A percentile compares a stretch with the other conserved stretches of the same genome.
phyloP scores from a whole-genome alignment of 2,888 invertebrate species.

The Eretmocerus hayati region DNA sequence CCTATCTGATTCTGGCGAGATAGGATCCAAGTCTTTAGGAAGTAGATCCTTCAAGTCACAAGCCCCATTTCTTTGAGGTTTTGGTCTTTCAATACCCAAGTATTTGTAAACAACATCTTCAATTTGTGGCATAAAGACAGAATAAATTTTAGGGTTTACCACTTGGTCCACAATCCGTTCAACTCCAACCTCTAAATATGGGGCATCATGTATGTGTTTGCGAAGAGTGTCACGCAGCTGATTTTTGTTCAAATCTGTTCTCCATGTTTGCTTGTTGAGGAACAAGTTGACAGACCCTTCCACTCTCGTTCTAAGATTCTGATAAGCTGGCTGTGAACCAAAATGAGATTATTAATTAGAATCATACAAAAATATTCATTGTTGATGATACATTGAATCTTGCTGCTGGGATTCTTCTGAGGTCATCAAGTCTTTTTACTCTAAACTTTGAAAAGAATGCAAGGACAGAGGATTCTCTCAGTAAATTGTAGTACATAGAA shows the following conservation, averaged over 20 bases:
- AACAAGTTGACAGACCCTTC: constrained; percentile 82
- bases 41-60: constrained; percentile 54
- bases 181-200: constrained; percentile 83
- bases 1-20: constrained; percentile 72
- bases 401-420: no score
- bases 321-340: constrained; percentile 72
- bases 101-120: constrained; percentile 85
- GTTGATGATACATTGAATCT: no score
- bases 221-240: constrained; percentile 82
- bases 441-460: no score
- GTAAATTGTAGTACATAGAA: no score
- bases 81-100: constrained; percentile 71
- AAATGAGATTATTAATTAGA: constrained; percentile 12
- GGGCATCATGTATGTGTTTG: constrained; percentile 83
- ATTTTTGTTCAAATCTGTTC: constrained; percentile 83
- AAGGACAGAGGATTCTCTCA: no score
- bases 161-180: constrained; percentile 94
- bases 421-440: no score
- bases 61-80: constrained; percentile 40
- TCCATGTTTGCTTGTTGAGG: constrained; percentile 76
- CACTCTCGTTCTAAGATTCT: constrained; percentile 83
- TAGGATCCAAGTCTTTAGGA: constrained; percentile 72
- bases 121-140: constrained; percentile 82
- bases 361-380: no score
- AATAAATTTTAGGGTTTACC: constrained; percentile 84